Percentiles rank a stretch among this genome's conserved stretches.
These are phyloP conservation scores for Tortricodes alternella DNA, from an alignment of 2,888 invertebrate species.

Conservation along the genomic window DNA sequence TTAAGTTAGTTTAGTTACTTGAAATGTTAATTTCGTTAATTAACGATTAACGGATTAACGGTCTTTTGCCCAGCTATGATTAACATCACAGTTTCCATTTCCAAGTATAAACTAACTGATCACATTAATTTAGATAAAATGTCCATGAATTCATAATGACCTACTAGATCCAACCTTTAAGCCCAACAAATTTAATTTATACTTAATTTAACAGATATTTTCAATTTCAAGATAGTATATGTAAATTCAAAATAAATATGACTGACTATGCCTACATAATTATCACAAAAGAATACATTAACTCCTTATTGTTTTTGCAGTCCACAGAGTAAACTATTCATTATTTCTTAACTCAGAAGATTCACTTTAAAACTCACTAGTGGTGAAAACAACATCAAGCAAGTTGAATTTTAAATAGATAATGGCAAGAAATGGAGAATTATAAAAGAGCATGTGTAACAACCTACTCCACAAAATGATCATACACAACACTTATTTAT, in stretches of 20 bases:
- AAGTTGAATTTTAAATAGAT: neutral
- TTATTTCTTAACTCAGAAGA: conserved; percentile 5
- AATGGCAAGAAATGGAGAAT: neutral
- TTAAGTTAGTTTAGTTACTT: no score
- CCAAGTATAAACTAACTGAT: no score
- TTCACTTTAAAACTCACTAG: neutral
- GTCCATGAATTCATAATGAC: no score
- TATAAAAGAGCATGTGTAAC: neutral
- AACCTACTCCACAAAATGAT: neutral
- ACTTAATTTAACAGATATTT: no score
- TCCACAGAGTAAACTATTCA: neutral
- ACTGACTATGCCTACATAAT: neutral
- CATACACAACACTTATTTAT: neutral
- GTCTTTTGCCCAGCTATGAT: no score
- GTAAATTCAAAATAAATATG: neutral
- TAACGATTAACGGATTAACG: no score
- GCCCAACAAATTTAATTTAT: no score
- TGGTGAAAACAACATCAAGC: neutral
- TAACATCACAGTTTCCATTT: no score
- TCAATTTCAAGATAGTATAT: no score
- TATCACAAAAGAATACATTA: conserved; percentile 11
- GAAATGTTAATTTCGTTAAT: no score
- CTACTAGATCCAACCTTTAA: no score
- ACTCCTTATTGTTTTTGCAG: neutral
- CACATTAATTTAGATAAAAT: no score